Percentiles rank a stretch among this genome's conserved stretches.
Evolutionary conservation across 1,140 invertebrate species (phyloP).

Genomic region (Eumaeus atala): DNA sequence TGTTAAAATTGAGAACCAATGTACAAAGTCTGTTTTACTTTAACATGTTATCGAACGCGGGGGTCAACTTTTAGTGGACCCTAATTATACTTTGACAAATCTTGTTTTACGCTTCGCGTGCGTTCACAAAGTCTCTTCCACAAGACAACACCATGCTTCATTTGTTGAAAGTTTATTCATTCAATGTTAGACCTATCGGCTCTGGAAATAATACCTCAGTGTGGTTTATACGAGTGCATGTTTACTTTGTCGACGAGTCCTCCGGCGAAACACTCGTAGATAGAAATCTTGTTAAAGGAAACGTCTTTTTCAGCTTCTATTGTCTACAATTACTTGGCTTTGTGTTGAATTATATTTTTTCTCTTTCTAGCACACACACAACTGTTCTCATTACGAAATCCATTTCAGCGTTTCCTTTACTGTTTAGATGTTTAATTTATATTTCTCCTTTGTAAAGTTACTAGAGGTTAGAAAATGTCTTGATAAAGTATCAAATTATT

Average conservation of each 20-base stretch:
- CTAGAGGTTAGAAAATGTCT: not conserved
- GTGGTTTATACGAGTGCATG: slow-evolving; percentile 11
- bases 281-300: slow-evolving; percentile 65
- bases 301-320: slow-evolving; percentile 67
- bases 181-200: slow-evolving; percentile 17
- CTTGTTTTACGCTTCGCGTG: slow-evolving; percentile 58
- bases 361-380: slow-evolving; percentile 26
- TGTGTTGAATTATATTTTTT: slow-evolving; percentile 25
- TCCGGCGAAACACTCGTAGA: slow-evolving; percentile 59
- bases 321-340: slow-evolving; percentile 68
- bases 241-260: slow-evolving; percentile 31
- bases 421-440: slow-evolving; percentile 21
- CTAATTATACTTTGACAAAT: slow-evolving; percentile 61
- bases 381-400: slow-evolving; percentile 10
- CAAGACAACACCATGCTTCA: slow-evolving; percentile 26
- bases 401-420: slow-evolving; percentile 23
- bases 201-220: slow-evolving; percentile 8
- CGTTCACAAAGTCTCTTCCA: slow-evolving; percentile 59
- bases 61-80: slow-evolving; percentile 33
- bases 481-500: not conserved
- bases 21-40: slow-evolving; percentile 4
- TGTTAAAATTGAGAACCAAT: slow-evolving; percentile 18
- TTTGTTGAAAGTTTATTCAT: not conserved
- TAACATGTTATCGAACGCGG: not conserved
- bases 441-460: slow-evolving; percentile 16